Base-by-base conservation (phyloP, 2,797 vertebrate genomes). In the Lophius americanus region DNA sequence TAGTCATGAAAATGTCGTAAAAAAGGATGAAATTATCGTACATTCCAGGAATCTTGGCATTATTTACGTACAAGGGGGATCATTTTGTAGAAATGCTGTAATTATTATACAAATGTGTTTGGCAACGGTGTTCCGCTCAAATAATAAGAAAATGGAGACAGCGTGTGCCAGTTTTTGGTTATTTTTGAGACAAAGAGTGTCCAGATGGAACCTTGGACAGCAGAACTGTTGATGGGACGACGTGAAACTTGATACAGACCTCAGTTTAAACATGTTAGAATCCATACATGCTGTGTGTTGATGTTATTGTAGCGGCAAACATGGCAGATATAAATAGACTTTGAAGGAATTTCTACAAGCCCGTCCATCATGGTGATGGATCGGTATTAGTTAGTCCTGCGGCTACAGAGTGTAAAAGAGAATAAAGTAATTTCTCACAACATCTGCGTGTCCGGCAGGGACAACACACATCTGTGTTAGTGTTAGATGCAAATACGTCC, bases 391-490 rank as follows among this genome's bases (percentile, higher is more conserved):
- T 73, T 64, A 6, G 11, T 78, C 80, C 78, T 51, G 72, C 46
- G 46, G 82, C 80, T 59, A 60, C 12, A 51, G 35, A 0, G 36
- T 51, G 69, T 39, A 11, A 53, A 55, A 68, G 48, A 61, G 48
- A 52, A 67, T 56, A n/a, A 47, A 48, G 69, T 52, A 8, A 64
- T 85, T 69, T 76, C 60, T 76, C 73, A 79, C 79, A 73, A 85
- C 78, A 82, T 84, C 77, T 83, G 75, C 63, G 75, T 68, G 80
- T 79, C 66, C 73, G 51, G 71, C 82, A 79, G 76, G 66, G 84
- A 75, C 82, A 76, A 50, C 75, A 57, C 76, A 86, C 86, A 88
- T 88, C 85, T 88, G 87, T 88, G 87, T 87, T 85, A 78, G 77
- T 79, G 73, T 70, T 77, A 60, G 70, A 83, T 65, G 64, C 64